Evolutionary conservation across 2,113 vertebrate genomes (phyloP), one percentile per base, ranked within the genome.

Genomic region (Polypterus bichir): DNA sequence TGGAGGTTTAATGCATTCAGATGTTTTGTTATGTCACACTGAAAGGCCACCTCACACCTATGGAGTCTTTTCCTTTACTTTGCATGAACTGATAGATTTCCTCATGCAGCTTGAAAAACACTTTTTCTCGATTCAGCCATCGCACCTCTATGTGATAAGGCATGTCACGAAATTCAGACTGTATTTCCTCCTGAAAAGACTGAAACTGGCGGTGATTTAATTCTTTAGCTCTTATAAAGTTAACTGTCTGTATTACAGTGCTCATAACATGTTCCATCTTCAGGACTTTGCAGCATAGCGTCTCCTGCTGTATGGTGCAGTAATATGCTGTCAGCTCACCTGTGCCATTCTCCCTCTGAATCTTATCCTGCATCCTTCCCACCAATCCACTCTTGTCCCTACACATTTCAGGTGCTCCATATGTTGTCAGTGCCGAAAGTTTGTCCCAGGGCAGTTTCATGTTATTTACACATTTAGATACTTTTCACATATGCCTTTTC

Each of bases 251-350:
- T 57, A 59, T 68, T 65, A 65, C 10, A 3, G 57, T 59, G 61
- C 5, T 66, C 66, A 68, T 70, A 5, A 71, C 49, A 71, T 70
- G 64, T 0, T 72, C 62, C 69, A 70, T 72, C 54, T 70, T 66
- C 9, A 69, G 8, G 5, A 57, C 68, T 68, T 71, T 69, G 4
- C 59, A 63, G 62, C 72, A 66, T n/a, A 77, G 47, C 4, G 59
- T 1, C 49, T 73, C 66, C 9, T 73, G 70, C 9, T 74, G 67
- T 64, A 65, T 63, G 9, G 64, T 64, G 54, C 59, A 62, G 65
- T 66, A 62, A 72, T 72, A 64, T 51, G 47, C 70, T 53, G 66
- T 72, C 5, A 64, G 51, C 52, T 73, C 68, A 70, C 61, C 57
- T 57, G 61, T 48, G 8, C 7, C 3, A 47, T 74, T 70, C 11